These are phyloP conservation scores for Phyllostomus hastatus DNA, from an alignment of 2,113 vertebrate species.

Conservation along the genomic window DNA sequence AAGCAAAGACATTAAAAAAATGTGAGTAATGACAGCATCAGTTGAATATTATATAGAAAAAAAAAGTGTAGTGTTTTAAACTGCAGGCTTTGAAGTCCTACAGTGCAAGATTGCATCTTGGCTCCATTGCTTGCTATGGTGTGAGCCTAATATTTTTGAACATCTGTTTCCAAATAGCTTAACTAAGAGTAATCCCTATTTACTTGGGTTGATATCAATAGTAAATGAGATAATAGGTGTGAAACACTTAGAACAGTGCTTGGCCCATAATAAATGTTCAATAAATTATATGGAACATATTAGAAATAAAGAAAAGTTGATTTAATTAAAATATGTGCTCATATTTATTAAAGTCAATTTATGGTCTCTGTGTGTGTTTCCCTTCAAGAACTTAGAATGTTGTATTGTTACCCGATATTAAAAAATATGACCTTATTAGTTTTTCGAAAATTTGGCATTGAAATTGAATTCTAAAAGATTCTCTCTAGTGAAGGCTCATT, in stretches of 20 bases:
- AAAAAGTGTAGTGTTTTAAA: neutral
- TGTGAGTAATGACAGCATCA: neutral
- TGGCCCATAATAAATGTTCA: neutral
- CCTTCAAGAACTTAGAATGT: neutral
- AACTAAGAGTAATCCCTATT: neutral
- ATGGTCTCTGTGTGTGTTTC: neutral
- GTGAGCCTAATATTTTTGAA: neutral
- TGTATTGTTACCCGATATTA: neutral
- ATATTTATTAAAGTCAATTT: neutral
- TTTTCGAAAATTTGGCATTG: neutral
- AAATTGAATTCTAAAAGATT: neutral
- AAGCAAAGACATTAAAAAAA: neutral
- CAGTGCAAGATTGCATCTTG: neutral
- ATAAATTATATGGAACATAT: neutral
- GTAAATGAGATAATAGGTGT: neutral
- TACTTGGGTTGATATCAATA: neutral
- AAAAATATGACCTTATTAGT: neutral
- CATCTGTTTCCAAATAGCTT: neutral
- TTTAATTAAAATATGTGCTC: neutral
- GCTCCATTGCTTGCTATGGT: neutral
- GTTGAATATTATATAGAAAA: neutral
- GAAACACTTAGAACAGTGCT: neutral
- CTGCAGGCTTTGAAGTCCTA: neutral
- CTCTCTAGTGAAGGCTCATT: neutral
- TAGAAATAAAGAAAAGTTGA: neutral